Evolutionary conservation across 2,797 vertebrate species (phyloP).

Genomic region (Aselliscus stoliczkanus): DNA sequence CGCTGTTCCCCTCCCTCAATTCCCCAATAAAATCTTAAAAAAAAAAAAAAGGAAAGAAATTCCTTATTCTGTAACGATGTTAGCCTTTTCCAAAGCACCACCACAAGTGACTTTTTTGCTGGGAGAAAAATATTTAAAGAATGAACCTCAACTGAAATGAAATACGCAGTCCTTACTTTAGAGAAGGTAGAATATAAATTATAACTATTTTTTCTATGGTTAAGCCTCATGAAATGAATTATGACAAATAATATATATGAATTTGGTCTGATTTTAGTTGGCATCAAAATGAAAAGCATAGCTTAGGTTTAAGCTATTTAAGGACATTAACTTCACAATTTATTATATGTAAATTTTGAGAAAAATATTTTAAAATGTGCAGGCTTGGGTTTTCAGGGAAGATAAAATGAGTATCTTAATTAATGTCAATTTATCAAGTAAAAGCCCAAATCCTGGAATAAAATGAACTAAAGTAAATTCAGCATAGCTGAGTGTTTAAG

Average conservation of each 20-base stretch:
- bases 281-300: slow-evolving; percentile 23
- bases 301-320: slow-evolving; percentile 38
- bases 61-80: not conserved
- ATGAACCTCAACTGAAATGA: not conserved
- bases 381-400: not conserved
- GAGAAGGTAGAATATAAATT: slow-evolving; percentile 7
- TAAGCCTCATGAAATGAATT: slow-evolving; percentile 56
- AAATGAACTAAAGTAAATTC: not conserved
- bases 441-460: slow-evolving; percentile 16
- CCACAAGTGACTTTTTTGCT: not conserved
- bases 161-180: slow-evolving; percentile 30
- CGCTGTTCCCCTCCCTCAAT: too few relatives aligned
- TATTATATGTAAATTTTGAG: slow-evolving; percentile 25
- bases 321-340: slow-evolving; percentile 20
- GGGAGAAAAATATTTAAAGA: slow-evolving; percentile 40
- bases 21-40: too few relatives aligned
- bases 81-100: not conserved
- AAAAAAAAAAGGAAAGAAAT: not conserved
- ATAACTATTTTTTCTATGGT: slow-evolving; percentile 23
- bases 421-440: slow-evolving; percentile 31
- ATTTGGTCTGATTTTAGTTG: slow-evolving; percentile 60
- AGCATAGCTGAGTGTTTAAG: not conserved
- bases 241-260: slow-evolving; percentile 30
- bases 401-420: slow-evolving; percentile 31
- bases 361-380: slow-evolving; percentile 2